phyloP scores from a whole-genome alignment of 2,888 invertebrate species.

The Itoplectis maculator region DNA sequence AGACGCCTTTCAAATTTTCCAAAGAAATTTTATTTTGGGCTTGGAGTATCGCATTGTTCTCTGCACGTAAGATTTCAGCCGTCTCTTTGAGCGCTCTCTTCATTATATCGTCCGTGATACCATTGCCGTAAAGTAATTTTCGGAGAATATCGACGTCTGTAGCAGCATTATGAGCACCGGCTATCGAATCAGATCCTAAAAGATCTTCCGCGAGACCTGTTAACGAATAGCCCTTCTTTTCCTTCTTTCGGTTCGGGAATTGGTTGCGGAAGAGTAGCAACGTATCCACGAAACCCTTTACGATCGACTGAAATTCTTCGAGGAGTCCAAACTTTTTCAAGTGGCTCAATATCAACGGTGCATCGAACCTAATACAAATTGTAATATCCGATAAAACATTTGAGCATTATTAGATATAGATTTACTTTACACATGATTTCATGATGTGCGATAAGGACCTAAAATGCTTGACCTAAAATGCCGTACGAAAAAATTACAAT shows the following conservation, averaged over 20 bases:
- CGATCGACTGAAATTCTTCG: conserved; percentile 25
- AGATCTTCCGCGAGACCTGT: conserved; percentile 35
- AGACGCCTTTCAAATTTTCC: conserved; percentile 17
- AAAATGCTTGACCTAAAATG: too few species aligned
- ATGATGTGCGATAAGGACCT: background rate
- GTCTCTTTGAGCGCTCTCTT: background rate
- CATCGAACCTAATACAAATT: conserved; percentile 40
- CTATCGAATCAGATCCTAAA: background rate
- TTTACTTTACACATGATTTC: background rate
- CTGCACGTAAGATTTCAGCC: background rate
- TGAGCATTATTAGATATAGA: background rate
- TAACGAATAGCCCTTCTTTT: conserved; percentile 10
- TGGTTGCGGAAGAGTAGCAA: conserved; percentile 15
- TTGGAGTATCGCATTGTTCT: background rate
- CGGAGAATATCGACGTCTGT: conserved; percentile 19
- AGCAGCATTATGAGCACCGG: conserved; percentile 28
- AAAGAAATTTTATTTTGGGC: conserved; percentile 3
- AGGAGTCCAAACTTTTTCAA: conserved; percentile 25
- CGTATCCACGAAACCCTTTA: conserved; percentile 33
- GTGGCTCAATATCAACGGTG: conserved; percentile 32
- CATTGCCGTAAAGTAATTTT: conserved; percentile 12
- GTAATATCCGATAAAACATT: conserved; percentile 1
- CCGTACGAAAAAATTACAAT: background rate
- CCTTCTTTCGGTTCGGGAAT: conserved; percentile 7
- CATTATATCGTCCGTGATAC: conserved; percentile 10